phyloP scores from a whole-genome alignment of 2,888 invertebrate species.

The Hypercompe scribonia region DNA sequence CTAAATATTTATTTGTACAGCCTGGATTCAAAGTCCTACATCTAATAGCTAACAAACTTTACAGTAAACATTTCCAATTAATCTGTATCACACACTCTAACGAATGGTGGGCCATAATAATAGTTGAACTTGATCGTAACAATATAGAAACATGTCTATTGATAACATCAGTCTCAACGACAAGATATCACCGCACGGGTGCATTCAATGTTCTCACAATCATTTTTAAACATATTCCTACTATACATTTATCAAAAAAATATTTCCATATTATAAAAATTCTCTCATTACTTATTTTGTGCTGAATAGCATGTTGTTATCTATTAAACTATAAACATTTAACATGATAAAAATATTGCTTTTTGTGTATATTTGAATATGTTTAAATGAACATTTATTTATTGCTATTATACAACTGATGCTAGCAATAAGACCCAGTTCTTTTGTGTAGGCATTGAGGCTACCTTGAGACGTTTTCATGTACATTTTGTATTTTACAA shows the following conservation, averaged over 20 bases:
- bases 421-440: constrained; percentile 76
- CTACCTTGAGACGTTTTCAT: constrained; percentile 54
- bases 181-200: constrained; percentile 72
- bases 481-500: constrained; percentile 61
- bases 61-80: constrained; percentile 74
- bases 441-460: constrained; percentile 51
- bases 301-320: constrained; percentile 56
- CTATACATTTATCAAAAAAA: constrained; percentile 61
- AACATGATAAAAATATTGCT: constrained; percentile 55
- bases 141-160: constrained; percentile 66
- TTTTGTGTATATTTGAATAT: constrained; percentile 60
- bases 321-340: constrained; percentile 49
- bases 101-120: constrained; percentile 59
- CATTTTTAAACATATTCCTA: constrained; percentile 70
- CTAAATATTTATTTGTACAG: constrained; percentile 84
- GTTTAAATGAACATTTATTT: constrained; percentile 64
- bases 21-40: constrained; percentile 82
- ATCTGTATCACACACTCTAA: constrained; percentile 58
- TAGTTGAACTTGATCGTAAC: constrained; percentile 52
- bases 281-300: constrained; percentile 72
- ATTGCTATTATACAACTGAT: constrained; percentile 78
- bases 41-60: constrained; percentile 83
- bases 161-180: constrained; percentile 81
- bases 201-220: constrained; percentile 64
- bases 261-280: constrained; percentile 63